Percentiles rank a stretch among this genome's conserved stretches.
phyloP scores from a whole-genome alignment of 2,113 vertebrate species.

The Pseudorasbora parva region DNA sequence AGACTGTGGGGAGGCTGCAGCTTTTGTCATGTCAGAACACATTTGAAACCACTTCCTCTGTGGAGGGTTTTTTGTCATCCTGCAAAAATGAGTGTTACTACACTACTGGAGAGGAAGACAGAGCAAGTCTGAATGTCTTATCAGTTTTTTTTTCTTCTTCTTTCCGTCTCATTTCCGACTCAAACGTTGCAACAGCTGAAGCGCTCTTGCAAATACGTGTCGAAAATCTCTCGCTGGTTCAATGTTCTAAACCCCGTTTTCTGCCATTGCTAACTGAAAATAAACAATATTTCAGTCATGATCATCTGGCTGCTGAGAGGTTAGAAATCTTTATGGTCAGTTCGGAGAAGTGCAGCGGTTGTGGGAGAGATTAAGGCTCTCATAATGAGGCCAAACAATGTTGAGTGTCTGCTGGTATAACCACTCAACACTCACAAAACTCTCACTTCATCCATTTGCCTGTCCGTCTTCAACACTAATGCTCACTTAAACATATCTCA shows the following conservation, averaged over 20 bases:
- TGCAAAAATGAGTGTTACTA: slow-evolving; percentile 13
- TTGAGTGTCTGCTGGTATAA: neutral
- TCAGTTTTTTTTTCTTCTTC: neutral
- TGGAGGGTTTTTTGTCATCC: slow-evolving; percentile 15
- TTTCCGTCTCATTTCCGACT: slow-evolving; percentile 24
- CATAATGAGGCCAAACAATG: slow-evolving; percentile 17
- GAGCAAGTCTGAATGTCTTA: neutral
- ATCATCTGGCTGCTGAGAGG: neutral
- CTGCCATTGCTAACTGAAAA: neutral
- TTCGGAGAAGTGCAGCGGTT: slow-evolving; percentile 21
- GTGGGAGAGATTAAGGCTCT: slow-evolving; percentile 17
- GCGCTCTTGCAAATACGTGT: neutral
- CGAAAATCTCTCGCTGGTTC: neutral
- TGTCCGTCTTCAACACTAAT: slow-evolving; percentile 2
- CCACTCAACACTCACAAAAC: slow-evolving; percentile 12
- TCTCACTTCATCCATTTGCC: slow-evolving; percentile 24
- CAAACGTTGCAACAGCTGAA: neutral
- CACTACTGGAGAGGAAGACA: slow-evolving; percentile 21
- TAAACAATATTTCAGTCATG: neutral
- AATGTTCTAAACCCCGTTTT: neutral
- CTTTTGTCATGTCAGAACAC: slow-evolving; percentile 24
- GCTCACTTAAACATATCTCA: slow-evolving; percentile 18
- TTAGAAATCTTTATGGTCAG: neutral
- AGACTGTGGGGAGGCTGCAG: slow-evolving; percentile 1
- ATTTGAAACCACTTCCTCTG: slow-evolving; percentile 31